phyloP scores from a whole-genome alignment of 1,140 invertebrate species.

The Conus ventricosus region DNA sequence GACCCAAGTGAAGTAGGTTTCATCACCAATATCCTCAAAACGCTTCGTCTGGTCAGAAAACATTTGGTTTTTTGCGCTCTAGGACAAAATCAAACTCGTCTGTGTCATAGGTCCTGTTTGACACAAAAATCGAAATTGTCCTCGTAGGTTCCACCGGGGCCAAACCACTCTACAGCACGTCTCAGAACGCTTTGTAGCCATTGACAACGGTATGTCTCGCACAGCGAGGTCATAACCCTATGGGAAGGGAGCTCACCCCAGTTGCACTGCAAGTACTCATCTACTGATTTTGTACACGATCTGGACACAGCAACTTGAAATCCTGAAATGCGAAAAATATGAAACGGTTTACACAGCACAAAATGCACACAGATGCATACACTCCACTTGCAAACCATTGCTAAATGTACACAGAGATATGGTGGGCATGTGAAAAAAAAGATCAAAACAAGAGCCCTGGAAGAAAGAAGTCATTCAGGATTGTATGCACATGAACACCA shows the following conservation, averaged over 20 bases:
- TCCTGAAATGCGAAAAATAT: constrained; percentile 69
- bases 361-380: neutral
- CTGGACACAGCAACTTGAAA: constrained; percentile 91
- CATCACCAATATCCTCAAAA: constrained; percentile 64
- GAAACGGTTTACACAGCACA: neutral
- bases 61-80: constrained; percentile 63
- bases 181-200: constrained; percentile 64
- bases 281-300: constrained; percentile 78
- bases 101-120: constrained; percentile 39
- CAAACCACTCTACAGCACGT: constrained; percentile 55
- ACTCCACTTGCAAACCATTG: no score
- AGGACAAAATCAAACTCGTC: constrained; percentile 43
- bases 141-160: constrained; percentile 45
- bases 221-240: constrained; percentile 79
- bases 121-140: constrained; percentile 59
- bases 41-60: constrained; percentile 70
- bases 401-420: neutral
- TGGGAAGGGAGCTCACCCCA: constrained; percentile 87
- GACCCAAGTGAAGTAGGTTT: constrained; percentile 71
- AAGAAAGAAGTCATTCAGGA: neutral
- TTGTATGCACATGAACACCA: no score
- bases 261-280: constrained; percentile 72
- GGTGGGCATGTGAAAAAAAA: no score
- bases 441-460: neutral
- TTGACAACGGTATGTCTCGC: constrained; percentile 40